These are phyloP conservation scores for Cuniculus paca DNA, from an alignment of 2,797 vertebrate species.

Conservation along the genomic window DNA sequence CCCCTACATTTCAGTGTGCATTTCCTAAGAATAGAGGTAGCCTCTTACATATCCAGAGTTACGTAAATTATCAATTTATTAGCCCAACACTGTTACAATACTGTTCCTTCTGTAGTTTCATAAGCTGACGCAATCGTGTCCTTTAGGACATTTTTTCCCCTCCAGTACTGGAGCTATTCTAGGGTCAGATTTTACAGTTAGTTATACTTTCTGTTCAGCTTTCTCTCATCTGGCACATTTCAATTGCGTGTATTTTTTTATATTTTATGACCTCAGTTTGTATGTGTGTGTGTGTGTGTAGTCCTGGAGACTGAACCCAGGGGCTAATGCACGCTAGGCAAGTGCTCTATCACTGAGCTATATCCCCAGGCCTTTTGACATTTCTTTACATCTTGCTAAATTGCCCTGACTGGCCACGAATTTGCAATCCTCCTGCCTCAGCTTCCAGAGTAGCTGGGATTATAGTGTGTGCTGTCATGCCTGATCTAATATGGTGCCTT, in stretches of 20 bases:
- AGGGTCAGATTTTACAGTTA: not conserved
- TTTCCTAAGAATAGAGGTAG: constrained; percentile 11
- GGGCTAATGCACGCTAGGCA: not conserved
- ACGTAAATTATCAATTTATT: not conserved
- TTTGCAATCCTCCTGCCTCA: not conserved
- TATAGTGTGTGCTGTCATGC: not conserved
- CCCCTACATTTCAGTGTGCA: not conserved
- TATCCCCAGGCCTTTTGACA: not conserved
- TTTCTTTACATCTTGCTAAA: not conserved
- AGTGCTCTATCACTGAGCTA: not conserved
- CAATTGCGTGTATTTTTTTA: not conserved
- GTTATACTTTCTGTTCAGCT: constrained; percentile 7
- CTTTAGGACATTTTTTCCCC: not conserved
- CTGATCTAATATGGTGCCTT: not conserved
- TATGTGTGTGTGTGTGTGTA: not conserved
- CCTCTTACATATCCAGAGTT: not conserved
- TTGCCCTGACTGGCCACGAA: not conserved
- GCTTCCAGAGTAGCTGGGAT: not conserved
- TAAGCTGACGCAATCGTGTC: not conserved
- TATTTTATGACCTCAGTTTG: not conserved
- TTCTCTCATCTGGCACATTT: constrained; percentile 25
- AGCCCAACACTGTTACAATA: not conserved
- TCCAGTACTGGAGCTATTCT: not conserved
- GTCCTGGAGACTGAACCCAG: not conserved
- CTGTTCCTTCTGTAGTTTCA: not conserved